Conservation (phyloP, 64 coral and sea anemone genomes). For the Montipora capricornis region DNA sequence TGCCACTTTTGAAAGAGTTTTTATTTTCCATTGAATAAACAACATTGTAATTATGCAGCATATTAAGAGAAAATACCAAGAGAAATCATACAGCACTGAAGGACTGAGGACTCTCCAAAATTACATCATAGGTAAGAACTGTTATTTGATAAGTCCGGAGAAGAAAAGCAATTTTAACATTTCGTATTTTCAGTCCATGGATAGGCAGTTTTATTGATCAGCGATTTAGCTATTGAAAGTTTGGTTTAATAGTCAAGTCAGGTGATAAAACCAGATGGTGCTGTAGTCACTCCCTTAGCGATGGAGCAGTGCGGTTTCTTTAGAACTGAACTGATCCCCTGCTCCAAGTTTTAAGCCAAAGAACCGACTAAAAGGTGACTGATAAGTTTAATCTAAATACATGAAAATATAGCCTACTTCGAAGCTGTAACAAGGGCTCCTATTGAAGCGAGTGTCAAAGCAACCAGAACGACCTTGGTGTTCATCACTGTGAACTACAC, state of each 20-base stretch:
- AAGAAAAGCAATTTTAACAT: not conserved
- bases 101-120: not conserved
- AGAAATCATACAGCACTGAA: too few species aligned
- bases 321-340: not conserved
- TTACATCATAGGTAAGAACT: not conserved
- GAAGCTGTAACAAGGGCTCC: not conserved
- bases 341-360: not conserved
- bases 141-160: not conserved
- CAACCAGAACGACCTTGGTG: not conserved
- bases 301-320: too few species aligned
- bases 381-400: not conserved
- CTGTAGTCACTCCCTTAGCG: not conserved
- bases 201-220: not conserved
- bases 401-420: not conserved
- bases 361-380: not conserved
- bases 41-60: too few species aligned
- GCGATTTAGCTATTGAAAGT: not conserved
- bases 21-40: too few species aligned
- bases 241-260: not conserved
- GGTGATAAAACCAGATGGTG: not conserved
- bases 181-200: not conserved
- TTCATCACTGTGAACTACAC: constrained; percentile 1
- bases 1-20: too few species aligned
- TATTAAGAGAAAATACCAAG: too few species aligned
- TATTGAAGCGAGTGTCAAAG: not conserved